These are phyloP conservation scores for Cataglyphis albicans DNA, from an alignment of 2,888 invertebrate species.

Conservation along the genomic window DNA sequence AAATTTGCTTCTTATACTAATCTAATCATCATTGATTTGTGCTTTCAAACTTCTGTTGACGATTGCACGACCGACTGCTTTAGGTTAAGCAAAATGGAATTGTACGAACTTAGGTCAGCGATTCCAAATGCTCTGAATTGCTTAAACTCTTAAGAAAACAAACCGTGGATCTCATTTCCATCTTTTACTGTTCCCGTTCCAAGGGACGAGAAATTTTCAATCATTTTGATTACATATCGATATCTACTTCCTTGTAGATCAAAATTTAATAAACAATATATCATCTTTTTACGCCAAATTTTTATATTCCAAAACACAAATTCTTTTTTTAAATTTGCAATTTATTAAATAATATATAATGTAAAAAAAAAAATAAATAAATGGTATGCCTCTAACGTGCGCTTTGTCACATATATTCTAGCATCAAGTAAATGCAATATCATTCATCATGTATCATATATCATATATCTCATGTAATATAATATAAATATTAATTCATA, in stretches of 20 bases:
- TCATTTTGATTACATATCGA: conserved; percentile 29
- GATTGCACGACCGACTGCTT: conserved; percentile 42
- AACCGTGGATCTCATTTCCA: conserved; percentile 49
- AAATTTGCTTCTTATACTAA: conserved; percentile 24
- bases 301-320: background rate
- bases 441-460: too few species aligned
- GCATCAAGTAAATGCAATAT: too few species aligned
- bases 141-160: conserved; percentile 72
- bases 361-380: too few species aligned
- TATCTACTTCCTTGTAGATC: background rate
- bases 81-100: conserved; percentile 62
- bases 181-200: conserved; percentile 22
- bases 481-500: background rate
- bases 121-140: conserved; percentile 69
- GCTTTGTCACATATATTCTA: too few species aligned
- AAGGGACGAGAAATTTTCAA: conserved; percentile 7
- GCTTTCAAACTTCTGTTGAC: conserved; percentile 60
- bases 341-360: too few species aligned
- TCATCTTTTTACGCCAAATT: too few species aligned
- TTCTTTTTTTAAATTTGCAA: background rate
- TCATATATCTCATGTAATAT: background rate
- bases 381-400: too few species aligned
- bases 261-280: conserved; percentile 17
- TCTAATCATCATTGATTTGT: conserved; percentile 62
- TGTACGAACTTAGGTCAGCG: conserved; percentile 72